These are phyloP conservation scores for Gulo gulo DNA, from an alignment of 2,113 vertebrate species.

Conservation along the genomic window DNA sequence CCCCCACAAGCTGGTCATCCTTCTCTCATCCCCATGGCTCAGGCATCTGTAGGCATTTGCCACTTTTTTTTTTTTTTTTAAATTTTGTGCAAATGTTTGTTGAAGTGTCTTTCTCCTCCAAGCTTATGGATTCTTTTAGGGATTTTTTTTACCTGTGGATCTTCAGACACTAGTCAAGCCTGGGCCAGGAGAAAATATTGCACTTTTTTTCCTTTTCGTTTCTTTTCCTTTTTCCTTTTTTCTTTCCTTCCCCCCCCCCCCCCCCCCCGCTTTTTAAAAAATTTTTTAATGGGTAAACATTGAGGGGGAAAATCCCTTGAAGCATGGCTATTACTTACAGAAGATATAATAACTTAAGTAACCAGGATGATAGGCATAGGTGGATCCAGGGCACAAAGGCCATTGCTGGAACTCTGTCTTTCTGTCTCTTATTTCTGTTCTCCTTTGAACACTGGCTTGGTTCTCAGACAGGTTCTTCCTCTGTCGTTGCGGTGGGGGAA, in stretches of 20 bases:
- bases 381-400: neutral
- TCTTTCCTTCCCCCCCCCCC: neutral
- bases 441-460: neutral
- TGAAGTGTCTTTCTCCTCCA: neutral
- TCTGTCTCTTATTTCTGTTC: neutral
- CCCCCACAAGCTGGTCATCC: rapidly evolving
- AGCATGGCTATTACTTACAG: no score
- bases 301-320: neutral
- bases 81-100: no score
- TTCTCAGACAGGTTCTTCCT: neutral
- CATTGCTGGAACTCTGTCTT: rapidly evolving
- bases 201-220: neutral
- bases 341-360: neutral
- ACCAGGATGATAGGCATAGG: neutral
- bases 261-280: no score
- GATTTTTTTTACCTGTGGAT: neutral
- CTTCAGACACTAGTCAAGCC: neutral
- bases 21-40: no score
- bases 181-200: neutral
- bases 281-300: neutral
- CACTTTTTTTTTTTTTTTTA: neutral
- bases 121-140: neutral
- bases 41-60: neutral
- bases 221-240: neutral
- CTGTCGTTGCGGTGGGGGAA: rapidly evolving